Evolutionary conservation across 2,113 vertebrate species (phyloP), one percentile per base, ranked within the genome.

Genomic region (Megaleporinus macrocephalus): DNA sequence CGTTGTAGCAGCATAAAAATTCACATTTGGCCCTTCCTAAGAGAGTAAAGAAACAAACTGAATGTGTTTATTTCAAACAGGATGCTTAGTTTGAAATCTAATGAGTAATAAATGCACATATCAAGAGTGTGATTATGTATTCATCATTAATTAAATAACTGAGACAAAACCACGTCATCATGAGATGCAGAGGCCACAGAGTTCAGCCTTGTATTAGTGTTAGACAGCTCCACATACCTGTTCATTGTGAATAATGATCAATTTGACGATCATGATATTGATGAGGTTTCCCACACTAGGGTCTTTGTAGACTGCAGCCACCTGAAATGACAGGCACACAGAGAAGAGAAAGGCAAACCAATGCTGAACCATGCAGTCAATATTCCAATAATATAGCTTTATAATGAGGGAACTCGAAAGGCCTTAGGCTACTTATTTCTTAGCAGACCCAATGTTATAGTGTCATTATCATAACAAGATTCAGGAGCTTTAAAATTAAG

Each of bases 261-360:
- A 92, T 91, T 98, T 99, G 84, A 99, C 96, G 76, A 99, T 94
- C 91, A 97, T 91, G 90, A 99, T 95, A 93, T 97, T 98, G 91
- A 99, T 97, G 85, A 98, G 96, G 91, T 99, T 99, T 87, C 98
- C 97, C 89, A 99, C 96, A 86, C 95, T 98, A 89, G 97, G 92
- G 88, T 99, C 97, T 90, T 94, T 96, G 90, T 99, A 99, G 86
- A 99, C 97, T 12, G 96, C 94, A 88, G 98, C 96, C 89, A 99
- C 98, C 98, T 99, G 91, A 87, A 93, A 89, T 89, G 79, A 94
- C 74, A 94, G 61, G 84, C 82, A 89, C 83, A 86, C 76, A 91
- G 81, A 91, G 86, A 91, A 85, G 86, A 86, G 85, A 87, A 88
- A 92, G 89, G 89, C 88, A 90, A 89, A 93, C 81, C 20, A n/a